phyloP scores from a whole-genome alignment of 1,140 invertebrate species.

The Bombus superbus region DNA sequence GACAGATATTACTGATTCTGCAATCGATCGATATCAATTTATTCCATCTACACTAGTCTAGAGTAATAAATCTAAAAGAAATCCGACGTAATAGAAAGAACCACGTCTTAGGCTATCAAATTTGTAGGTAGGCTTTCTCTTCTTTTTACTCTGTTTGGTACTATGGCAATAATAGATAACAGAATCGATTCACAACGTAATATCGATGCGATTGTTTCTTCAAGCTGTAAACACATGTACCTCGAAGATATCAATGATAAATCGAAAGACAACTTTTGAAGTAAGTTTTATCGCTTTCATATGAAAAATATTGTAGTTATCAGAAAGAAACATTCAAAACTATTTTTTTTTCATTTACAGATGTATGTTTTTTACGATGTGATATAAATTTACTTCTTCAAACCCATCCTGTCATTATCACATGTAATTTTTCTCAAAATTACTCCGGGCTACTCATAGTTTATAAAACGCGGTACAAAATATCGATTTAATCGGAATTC shows the following conservation, averaged over 20 bases:
- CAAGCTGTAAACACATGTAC: background rate
- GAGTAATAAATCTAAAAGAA: background rate
- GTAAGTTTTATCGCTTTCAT: too few species aligned
- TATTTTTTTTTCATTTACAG: too few species aligned
- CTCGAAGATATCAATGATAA: background rate
- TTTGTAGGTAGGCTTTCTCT: background rate
- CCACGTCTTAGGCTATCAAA: background rate
- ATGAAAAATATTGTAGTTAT: too few species aligned
- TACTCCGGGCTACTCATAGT: background rate
- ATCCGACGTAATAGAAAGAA: background rate
- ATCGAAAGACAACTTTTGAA: too few species aligned
- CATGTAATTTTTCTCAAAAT: background rate
- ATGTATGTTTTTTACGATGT: too few species aligned
- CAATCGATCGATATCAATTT: background rate
- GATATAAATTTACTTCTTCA: too few species aligned
- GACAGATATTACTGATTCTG: background rate
- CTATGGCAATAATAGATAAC: background rate
- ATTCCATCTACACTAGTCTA: background rate
- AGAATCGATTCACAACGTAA: background rate
- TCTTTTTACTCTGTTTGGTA: background rate
- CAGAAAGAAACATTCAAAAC: too few species aligned
- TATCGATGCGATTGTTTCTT: background rate
- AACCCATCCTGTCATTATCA: background rate
- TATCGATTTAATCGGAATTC: background rate
- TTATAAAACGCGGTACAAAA: background rate